Evolutionary conservation across 2,113 vertebrate genomes (phyloP).

Genomic region (Ranitomeya imitator): DNA sequence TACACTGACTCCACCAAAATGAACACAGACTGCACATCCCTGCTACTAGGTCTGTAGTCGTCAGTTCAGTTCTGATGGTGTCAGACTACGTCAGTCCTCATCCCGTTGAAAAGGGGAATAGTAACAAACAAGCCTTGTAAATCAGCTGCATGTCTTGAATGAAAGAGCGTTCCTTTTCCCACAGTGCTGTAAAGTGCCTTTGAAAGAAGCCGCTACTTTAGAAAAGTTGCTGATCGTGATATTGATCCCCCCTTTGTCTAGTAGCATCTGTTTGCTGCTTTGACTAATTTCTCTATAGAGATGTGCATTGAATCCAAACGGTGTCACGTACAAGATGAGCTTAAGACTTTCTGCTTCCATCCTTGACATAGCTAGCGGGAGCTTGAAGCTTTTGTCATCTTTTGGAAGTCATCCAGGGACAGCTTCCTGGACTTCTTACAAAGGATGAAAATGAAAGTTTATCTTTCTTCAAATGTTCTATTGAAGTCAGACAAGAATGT

Average conservation of each 20-base stretch:
- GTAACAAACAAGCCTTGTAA: no score
- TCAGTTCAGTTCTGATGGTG: no score
- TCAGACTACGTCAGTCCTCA: no score
- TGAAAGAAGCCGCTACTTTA: not conserved
- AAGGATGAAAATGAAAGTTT: constrained; percentile 4
- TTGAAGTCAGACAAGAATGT: not conserved
- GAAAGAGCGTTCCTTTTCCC: no score
- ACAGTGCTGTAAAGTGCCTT: no score
- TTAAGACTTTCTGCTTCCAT: not conserved
- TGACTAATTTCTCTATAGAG: not conserved
- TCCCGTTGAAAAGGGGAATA: no score
- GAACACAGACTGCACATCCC: no score
- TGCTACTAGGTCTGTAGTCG: no score
- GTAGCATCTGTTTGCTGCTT: not conserved
- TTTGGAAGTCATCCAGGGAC: constrained; percentile 3
- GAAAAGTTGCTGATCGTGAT: not conserved
- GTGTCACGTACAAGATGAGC: not conserved
- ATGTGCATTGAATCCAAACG: not conserved
- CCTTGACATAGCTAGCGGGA: not conserved
- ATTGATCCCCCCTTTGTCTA: not conserved
- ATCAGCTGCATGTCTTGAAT: no score
- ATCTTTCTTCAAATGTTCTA: constrained; percentile 6
- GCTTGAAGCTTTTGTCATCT: not conserved
- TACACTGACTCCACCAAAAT: no score
- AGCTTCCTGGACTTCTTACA: not conserved